Conservation (phyloP, 2,888 invertebrate genomes). For the Epinotia nisella region DNA sequence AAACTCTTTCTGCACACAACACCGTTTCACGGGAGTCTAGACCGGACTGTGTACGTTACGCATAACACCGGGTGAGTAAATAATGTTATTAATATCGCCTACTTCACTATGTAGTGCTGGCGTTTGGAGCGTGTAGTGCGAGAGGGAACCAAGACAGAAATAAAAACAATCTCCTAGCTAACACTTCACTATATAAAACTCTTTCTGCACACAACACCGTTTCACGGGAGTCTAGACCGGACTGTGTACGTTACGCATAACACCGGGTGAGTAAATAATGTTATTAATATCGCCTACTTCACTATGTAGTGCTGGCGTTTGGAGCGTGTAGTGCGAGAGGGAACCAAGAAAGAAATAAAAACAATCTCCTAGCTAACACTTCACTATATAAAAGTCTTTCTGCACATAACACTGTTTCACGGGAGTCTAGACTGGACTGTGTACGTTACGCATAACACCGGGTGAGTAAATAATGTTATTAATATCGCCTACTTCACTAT, state of each 20-base stretch:
- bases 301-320: slow-evolving; percentile 49
- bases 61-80: slow-evolving; percentile 56
- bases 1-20: not conserved
- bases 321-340: slow-evolving; percentile 44
- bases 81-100: slow-evolving; percentile 70
- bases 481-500: slow-evolving; percentile 72
- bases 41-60: slow-evolving; percentile 39
- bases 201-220: not conserved
- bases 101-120: slow-evolving; percentile 59
- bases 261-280: slow-evolving; percentile 58
- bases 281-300: slow-evolving; percentile 75
- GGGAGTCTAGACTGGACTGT: slow-evolving; percentile 40
- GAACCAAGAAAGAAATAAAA: slow-evolving; percentile 8
- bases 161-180: slow-evolving; percentile 68
- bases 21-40: slow-evolving; percentile 19
- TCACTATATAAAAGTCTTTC: slow-evolving; percentile 19
- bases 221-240: slow-evolving; percentile 36
- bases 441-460: slow-evolving; percentile 43
- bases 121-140: slow-evolving; percentile 46
- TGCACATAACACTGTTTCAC: not conserved
- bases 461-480: slow-evolving; percentile 65
- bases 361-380: not conserved
- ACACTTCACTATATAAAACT: slow-evolving; percentile 23
- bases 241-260: slow-evolving; percentile 40
- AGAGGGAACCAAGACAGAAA: slow-evolving; percentile 42